Evolutionary conservation across 1,140 invertebrate genomes (phyloP).

Genomic region (Aricia agestis): DNA sequence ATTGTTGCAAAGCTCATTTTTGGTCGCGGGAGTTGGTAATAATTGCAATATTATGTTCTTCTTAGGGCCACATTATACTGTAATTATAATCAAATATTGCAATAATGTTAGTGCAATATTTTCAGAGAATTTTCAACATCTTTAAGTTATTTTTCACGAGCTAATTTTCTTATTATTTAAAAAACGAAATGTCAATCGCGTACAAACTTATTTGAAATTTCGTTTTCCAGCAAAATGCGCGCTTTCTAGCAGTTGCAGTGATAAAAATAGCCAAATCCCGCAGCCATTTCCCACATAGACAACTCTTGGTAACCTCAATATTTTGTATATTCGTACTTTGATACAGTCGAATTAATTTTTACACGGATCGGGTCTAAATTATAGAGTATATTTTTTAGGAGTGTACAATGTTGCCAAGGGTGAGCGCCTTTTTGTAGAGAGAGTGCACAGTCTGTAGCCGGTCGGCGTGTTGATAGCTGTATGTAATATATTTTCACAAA

Average conservation of each 20-base stretch:
- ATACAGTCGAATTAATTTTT: background rate
- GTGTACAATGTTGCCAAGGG: constrained; percentile 15
- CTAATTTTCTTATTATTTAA: background rate
- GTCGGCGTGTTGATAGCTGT: constrained; percentile 59
- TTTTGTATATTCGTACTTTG: background rate
- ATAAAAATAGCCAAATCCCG: background rate
- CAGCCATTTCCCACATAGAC: background rate
- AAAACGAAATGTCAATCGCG: too few relatives aligned
- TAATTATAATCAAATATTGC: background rate
- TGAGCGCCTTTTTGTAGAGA: constrained; percentile 38
- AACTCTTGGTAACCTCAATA: background rate
- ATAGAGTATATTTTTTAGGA: constrained; percentile 11
- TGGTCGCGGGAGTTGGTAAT: background rate
- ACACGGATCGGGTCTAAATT: background rate
- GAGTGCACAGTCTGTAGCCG: constrained; percentile 58
- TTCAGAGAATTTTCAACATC: too few relatives aligned
- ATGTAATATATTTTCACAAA: constrained; percentile 70
- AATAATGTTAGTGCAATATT: background rate
- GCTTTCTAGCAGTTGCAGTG: background rate
- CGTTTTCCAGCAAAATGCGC: too few relatives aligned
- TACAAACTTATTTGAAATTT: too few relatives aligned
- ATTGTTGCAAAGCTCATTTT: background rate
- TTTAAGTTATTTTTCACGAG: background rate
- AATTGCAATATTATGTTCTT: background rate
- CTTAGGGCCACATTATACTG: background rate